Evolutionary conservation across 2,113 vertebrate genomes (phyloP).

Genomic region (Abramis brama): DNA sequence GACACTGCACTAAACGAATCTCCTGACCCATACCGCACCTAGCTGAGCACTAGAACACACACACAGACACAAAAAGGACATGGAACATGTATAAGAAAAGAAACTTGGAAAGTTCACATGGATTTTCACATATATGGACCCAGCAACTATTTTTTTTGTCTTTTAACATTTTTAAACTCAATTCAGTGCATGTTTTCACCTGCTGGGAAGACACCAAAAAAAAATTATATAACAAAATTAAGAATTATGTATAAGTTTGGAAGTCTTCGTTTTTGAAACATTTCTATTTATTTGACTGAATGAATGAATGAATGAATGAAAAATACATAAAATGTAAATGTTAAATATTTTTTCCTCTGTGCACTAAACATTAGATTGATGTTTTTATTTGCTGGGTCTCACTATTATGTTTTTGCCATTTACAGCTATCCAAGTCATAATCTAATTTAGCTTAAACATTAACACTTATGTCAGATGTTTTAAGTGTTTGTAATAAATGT

Average conservation of each 20-base stretch:
- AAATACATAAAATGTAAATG: not conserved
- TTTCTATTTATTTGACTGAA: too few relatives aligned
- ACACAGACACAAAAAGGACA: conserved; percentile 25
- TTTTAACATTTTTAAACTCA: not conserved
- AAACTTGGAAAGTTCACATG: not conserved
- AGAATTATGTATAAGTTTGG: not conserved
- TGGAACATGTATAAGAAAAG: not conserved
- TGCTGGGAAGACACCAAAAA: too few relatives aligned
- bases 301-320: not conserved
- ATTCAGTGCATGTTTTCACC: too few relatives aligned
- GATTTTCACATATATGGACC: not conserved
- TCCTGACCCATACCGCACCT: conserved; percentile 92
- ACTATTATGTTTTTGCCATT: not conserved
- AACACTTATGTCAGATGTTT: not conserved
- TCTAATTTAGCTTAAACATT: not conserved
- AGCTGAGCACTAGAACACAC: conserved; percentile 85
- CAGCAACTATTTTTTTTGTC: not conserved
- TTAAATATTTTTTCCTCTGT: not conserved
- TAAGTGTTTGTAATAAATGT: not conserved
- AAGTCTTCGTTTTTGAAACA: not conserved
- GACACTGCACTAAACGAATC: conserved; percentile 88
- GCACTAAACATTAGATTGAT: not conserved
- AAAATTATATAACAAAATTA: not conserved
- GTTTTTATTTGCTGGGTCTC: not conserved
- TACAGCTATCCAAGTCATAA: not conserved